A percentile compares a stretch with the other conserved stretches of the same genome.
Conservation (phyloP, 2,113 vertebrate genomes). For the Rattus norvegicus region GRCr8 NC_086037.1:53786501-53787000, state of each 20-base stretch:
- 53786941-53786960: background rate
- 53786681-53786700: conserved; percentile 5
- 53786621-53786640: conserved; percentile 37
- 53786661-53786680: background rate
- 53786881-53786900: background rate
- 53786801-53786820: background rate
- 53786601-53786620: background rate
- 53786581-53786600: background rate
- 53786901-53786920: background rate
- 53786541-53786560: background rate
- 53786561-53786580: background rate
- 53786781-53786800: background rate
- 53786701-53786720: background rate
- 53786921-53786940: background rate
- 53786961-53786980: background rate
- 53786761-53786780: background rate
- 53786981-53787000: background rate
- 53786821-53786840: background rate
- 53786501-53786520: background rate
- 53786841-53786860: background rate
- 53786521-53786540: background rate
- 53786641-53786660: conserved; percentile 34
- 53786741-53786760: background rate
- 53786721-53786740: background rate
- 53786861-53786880: background rate